A percentile compares a stretch with the other conserved stretches of the same genome.
Conservation (phyloP, 2,797 vertebrate genomes). For the Anguilla marmorata region DNA sequence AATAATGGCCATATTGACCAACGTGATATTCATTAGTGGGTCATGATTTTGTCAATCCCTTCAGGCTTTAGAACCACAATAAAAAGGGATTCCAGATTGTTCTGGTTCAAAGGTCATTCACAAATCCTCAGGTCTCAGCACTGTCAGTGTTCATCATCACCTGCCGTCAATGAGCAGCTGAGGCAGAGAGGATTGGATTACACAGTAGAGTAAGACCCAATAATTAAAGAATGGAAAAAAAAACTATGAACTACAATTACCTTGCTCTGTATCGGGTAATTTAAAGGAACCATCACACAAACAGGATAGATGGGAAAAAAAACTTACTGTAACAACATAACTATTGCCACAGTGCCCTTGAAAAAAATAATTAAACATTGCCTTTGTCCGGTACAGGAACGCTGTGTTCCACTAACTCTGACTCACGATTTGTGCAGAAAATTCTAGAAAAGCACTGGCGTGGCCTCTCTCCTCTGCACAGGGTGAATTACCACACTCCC, state of each 20-base stretch:
- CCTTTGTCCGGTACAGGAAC: not conserved
- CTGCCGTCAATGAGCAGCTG: not conserved
- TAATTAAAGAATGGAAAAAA: not conserved
- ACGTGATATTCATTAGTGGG: not conserved
- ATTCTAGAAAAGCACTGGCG: not conserved
- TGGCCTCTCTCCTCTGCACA: not conserved
- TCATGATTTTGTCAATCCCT: not conserved
- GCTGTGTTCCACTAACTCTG: not conserved
- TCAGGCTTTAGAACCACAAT: not conserved
- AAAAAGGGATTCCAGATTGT: not conserved
- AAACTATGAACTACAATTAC: not conserved
- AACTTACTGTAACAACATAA: not conserved
- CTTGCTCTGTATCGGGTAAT: not conserved
- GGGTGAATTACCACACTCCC: not conserved
- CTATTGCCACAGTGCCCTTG: not conserved
- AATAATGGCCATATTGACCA: slow-evolving; percentile 9
- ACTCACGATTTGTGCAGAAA: slow-evolving; percentile 4
- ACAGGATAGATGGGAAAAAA: not conserved
- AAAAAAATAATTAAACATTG: not conserved
- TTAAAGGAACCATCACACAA: not conserved
- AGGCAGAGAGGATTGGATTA: not conserved
- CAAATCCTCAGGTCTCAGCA: not conserved
- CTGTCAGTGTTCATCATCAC: not conserved
- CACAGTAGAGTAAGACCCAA: not conserved
- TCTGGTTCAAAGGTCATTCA: not conserved